Conservation (phyloP, 2,113 vertebrate genomes). For the Lonchura striata region DNA sequence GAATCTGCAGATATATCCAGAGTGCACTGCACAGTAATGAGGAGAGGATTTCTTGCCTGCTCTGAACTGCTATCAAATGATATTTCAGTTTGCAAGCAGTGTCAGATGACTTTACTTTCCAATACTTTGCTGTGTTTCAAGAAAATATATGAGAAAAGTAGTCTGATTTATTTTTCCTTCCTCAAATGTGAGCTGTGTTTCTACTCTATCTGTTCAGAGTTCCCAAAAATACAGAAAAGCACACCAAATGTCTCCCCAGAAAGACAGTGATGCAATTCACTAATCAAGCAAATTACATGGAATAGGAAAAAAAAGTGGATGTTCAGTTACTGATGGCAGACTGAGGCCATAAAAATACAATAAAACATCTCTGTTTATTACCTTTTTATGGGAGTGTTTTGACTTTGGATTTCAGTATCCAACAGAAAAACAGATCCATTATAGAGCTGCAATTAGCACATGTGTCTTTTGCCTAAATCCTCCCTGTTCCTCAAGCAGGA, state of each 20-base stretch:
- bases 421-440: slow-evolving; percentile 1
- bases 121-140: background rate
- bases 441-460: background rate
- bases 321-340: slow-evolving; percentile 11
- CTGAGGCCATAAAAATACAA: background rate
- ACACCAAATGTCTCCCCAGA: background rate
- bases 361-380: slow-evolving; percentile 1
- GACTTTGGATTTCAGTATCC: slow-evolving; percentile 16
- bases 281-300: slow-evolving; percentile 25
- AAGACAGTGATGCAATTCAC: background rate
- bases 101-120: background rate
- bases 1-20: background rate
- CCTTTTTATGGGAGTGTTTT: slow-evolving; percentile 30
- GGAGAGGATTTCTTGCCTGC: background rate
- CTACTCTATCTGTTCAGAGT: background rate
- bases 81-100: background rate
- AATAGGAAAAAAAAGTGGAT: background rate
- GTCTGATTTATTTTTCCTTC: background rate
- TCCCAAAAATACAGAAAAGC: background rate
- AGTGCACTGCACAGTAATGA: background rate
- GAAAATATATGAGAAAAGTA: background rate
- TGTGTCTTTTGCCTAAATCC: background rate
- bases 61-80: background rate
- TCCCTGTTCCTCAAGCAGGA: background rate
- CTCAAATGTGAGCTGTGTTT: background rate